A percentile compares a stretch with the other conserved stretches of the same genome.
These are phyloP conservation scores for Gallinago media DNA, from an alignment of 2,113 vertebrate species.

Conservation along the genomic window DNA sequence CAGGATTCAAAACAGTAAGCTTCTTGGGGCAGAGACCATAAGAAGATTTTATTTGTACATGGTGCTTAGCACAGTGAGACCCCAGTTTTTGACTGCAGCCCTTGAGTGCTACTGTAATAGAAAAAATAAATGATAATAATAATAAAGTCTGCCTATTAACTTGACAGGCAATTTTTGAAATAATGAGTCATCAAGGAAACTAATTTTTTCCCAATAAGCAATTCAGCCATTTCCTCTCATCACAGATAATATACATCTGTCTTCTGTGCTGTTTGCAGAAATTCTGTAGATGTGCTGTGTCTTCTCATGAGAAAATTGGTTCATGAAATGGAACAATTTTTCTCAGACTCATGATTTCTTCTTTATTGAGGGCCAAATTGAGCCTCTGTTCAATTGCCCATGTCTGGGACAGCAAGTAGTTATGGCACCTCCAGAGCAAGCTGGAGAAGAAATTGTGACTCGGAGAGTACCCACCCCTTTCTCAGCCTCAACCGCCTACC, in stretches of 20 bases:
- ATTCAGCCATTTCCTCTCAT: constrained; percentile 67
- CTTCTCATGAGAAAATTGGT: constrained; percentile 70
- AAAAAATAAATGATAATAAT: constrained; percentile 52
- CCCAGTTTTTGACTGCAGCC: constrained; percentile 23
- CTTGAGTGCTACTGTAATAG: constrained; percentile 46
- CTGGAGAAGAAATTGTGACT: constrained; percentile 31
- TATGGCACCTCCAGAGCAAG: constrained; percentile 32
- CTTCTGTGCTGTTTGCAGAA: constrained; percentile 63
- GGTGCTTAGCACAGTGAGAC: constrained; percentile 33
- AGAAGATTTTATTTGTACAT: constrained; percentile 40
- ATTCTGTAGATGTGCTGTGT: constrained; percentile 60
- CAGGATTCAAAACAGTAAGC: neutral
- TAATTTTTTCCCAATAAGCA: constrained; percentile 69
- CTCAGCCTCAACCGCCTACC: constrained; percentile 19
- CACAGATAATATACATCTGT: constrained; percentile 65
- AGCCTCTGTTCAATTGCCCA: constrained; percentile 50
- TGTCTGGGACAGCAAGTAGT: constrained; percentile 52
- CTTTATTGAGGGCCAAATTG: constrained; percentile 70
- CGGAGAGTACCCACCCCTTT: constrained; percentile 17
- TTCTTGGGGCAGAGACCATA: constrained; percentile 15
- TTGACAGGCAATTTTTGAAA: constrained; percentile 66
- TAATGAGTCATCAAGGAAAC: constrained; percentile 64
- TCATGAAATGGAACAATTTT: constrained; percentile 69
- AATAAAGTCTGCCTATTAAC: constrained; percentile 58
- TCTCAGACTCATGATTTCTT: constrained; percentile 67